Conservation (phyloP, 1,140 invertebrate genomes). For the Cyclargus thomasi region DNA sequence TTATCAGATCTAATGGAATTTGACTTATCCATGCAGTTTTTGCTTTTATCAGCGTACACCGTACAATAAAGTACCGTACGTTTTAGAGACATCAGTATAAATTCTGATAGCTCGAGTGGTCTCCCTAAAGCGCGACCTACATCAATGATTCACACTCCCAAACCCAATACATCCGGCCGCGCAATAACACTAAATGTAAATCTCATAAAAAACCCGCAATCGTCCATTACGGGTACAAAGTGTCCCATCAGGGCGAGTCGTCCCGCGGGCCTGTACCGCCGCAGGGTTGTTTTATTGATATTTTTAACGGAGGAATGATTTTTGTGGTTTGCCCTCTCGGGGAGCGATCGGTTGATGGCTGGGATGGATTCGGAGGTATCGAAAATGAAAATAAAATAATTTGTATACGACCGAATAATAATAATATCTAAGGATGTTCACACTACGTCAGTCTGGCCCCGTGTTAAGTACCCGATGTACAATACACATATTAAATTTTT, state of each 20-base stretch:
- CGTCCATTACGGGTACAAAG: constrained; percentile 63
- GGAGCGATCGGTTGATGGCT: constrained; percentile 56
- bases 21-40: too few relatives aligned
- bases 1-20: too few relatives aligned
- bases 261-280: constrained; percentile 43
- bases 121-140: neutral
- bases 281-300: constrained; percentile 67
- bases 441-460: too few relatives aligned
- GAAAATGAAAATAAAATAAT: too few relatives aligned
- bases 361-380: constrained; percentile 40
- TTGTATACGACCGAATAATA: too few relatives aligned
- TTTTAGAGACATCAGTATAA: too few relatives aligned
- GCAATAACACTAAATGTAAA: constrained; percentile 62
- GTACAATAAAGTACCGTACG: too few relatives aligned
- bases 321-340: constrained; percentile 57
- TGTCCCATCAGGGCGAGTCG: constrained; percentile 63
- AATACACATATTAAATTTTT: too few relatives aligned
- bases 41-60: too few relatives aligned
- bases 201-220: constrained; percentile 48
- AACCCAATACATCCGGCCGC: constrained; percentile 51
- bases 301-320: constrained; percentile 70
- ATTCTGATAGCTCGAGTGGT: too few relatives aligned
- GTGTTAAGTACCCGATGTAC: too few relatives aligned
- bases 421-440: too few relatives aligned
- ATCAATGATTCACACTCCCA: constrained; percentile 35